A percentile compares a stretch with the other conserved stretches of the same genome.
Evolutionary conservation across 2,888 invertebrate species (phyloP).

Genomic region (Malthinus flaveolus): DNA sequence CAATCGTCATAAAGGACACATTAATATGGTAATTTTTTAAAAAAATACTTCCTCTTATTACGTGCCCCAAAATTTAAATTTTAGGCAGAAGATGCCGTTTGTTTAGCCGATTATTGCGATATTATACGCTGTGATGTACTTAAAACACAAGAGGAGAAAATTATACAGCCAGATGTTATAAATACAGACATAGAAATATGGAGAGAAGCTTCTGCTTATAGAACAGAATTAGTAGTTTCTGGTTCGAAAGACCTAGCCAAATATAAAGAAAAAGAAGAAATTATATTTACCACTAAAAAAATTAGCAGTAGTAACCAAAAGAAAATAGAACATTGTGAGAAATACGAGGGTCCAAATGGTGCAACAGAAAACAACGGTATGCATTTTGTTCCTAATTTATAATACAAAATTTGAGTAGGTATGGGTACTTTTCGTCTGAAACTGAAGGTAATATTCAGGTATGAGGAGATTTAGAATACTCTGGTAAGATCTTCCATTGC

Average conservation of each 20-base stretch:
- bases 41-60: not conserved
- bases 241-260: constrained; percentile 52
- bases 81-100: constrained; percentile 89
- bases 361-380: constrained; percentile 22
- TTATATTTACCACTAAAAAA: constrained; percentile 20
- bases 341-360: constrained; percentile 44
- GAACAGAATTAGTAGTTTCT: constrained; percentile 61
- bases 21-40: constrained; percentile 70
- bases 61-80: not conserved
- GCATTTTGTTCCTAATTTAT: no score
- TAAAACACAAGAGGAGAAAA: constrained; percentile 70
- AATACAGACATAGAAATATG: constrained; percentile 83
- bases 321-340: constrained; percentile 47
- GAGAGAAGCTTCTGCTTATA: constrained; percentile 75
- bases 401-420: no score
- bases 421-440: no score
- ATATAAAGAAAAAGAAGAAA: constrained; percentile 47
- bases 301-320: constrained; percentile 20
- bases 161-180: constrained; percentile 67
- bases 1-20: constrained; percentile 81
- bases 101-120: constrained; percentile 93
- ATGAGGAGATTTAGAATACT: no score
- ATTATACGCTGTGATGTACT: constrained; percentile 93
- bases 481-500: no score
- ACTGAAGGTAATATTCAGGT: no score